A percentile compares a stretch with the other conserved stretches of the same genome.
Evolutionary conservation across 2,888 invertebrate species (phyloP).

Genomic region (Hylaea fasciaria): DNA sequence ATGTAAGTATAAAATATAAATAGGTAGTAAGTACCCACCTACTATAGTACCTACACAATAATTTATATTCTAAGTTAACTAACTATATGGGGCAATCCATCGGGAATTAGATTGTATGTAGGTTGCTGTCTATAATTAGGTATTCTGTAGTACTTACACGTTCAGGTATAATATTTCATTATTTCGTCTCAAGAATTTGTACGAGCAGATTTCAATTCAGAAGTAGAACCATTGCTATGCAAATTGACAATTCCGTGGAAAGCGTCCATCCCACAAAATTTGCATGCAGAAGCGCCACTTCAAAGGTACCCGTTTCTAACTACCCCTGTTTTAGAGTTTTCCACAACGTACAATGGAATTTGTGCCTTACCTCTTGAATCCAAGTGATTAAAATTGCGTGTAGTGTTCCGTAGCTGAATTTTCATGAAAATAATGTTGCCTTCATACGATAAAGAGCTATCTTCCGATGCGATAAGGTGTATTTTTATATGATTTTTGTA

Average conservation of each 20-base stretch:
- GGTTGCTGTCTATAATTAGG: no score
- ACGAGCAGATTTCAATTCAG: conserved; percentile 24
- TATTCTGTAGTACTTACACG: no score
- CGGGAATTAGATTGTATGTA: no score
- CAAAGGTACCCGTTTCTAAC: conserved; percentile 80
- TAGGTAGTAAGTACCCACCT: no score
- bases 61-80: no score
- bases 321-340: conserved; percentile 57
- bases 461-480: not conserved
- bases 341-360: conserved; percentile 25
- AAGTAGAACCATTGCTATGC: conserved; percentile 44
- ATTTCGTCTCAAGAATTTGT: not conserved
- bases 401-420: conserved; percentile 11
- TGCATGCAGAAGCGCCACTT: conserved; percentile 85
- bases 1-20: no score
- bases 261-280: conserved; percentile 64
- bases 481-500: not conserved
- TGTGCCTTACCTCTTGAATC: not conserved
- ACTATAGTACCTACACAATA: no score
- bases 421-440: conserved; percentile 19
- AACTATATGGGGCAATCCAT: no score
- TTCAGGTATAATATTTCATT: not conserved
- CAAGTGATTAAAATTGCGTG: conserved; percentile 39
- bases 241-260: conserved; percentile 69
- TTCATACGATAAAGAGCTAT: conserved; percentile 21